phyloP scores from a whole-genome alignment of 2,797 vertebrate genomes.

The Scomberomorus guttatus region DNA sequence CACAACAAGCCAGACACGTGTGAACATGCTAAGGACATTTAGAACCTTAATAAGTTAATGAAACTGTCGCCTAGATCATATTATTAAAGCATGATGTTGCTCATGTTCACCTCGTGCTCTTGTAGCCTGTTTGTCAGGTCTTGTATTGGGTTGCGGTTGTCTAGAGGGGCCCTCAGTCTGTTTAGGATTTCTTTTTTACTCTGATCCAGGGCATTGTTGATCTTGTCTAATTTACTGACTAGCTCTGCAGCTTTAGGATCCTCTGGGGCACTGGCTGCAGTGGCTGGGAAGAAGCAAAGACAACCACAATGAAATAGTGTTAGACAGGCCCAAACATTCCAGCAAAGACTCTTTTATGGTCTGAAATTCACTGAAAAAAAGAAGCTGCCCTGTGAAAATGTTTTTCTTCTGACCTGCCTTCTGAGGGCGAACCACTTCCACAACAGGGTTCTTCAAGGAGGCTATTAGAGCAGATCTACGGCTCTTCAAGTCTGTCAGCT shows the following conservation, averaged over 20 bases:
- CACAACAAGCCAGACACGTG: too few relatives aligned
- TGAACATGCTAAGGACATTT: neutral
- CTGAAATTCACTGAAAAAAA: neutral
- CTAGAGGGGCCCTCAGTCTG: slow-evolving; percentile 86
- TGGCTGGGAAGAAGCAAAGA: slow-evolving; percentile 52
- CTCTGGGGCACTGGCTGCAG: slow-evolving; percentile 69
- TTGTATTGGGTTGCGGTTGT: slow-evolving; percentile 79
- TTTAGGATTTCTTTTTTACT: slow-evolving; percentile 85
- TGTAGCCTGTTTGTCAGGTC: slow-evolving; percentile 88
- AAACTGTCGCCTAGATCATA: neutral
- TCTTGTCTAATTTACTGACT: slow-evolving; percentile 82
- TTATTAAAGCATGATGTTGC: neutral
- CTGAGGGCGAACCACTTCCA: slow-evolving; percentile 70
- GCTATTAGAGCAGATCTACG: slow-evolving; percentile 73
- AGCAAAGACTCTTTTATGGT: neutral
- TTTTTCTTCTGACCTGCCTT: slow-evolving; percentile 68
- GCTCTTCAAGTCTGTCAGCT: slow-evolving; percentile 86
- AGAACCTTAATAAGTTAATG: neutral
- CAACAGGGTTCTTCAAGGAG: slow-evolving; percentile 68
- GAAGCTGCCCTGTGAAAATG: neutral
- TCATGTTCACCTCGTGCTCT: slow-evolving; percentile 87
- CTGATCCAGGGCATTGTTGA: slow-evolving; percentile 84
- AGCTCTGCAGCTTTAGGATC: slow-evolving; percentile 84
- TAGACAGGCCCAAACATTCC: neutral
- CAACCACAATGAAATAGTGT: neutral